Base-by-base conservation (phyloP, 2,888 invertebrate species). In the Strigamia maritima region DNA sequence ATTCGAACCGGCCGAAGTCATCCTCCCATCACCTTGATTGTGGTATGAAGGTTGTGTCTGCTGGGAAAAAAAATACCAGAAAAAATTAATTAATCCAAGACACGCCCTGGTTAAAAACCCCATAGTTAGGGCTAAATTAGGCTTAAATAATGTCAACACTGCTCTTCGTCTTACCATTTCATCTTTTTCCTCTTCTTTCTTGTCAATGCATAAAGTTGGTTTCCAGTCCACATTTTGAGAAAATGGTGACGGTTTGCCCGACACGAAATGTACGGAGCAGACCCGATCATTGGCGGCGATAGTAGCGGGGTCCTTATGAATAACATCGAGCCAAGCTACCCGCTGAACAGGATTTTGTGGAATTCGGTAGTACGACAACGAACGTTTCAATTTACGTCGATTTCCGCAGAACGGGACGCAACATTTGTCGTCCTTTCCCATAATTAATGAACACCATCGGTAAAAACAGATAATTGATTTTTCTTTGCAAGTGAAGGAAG, bases 191-290 rank as follows among this genome's bases (percentile, higher is more conserved):
- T 14, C 49, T 44, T 44, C 54, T 54, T 44, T 77, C 14, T 19
- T n/a, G 40, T 77, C 54, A 19, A 77, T 54, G 16, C 44, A 44
- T 28, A 77, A 22, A 16, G 77, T 77, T 19, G 77, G 77, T 26
- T 54, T 77, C 77, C 77, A 77, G 54, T 77, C 77, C n/a, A 77
- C 54, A 54, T 77, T 77, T 28, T 77, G 77, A 19, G 77, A 77
- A 28, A 77, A 77, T 16, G 77, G 77, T 14, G 77, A 77, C 19
- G 77, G 77, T 31, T 77, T 77, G 8, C 77, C 77, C 19, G 54
- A 44, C 0, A 77, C 77, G 28, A 77, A 77, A 54, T 77, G 77
- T 22, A 77, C 77, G 24, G 77, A 77, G 24, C 77, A 77, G 2
- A 77, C 28, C 26, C 77, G 77, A 77, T 77, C 77, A 60, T 77